Evolutionary conservation across 2,113 vertebrate species (phyloP).

Genomic region (Calypte anna): DNA sequence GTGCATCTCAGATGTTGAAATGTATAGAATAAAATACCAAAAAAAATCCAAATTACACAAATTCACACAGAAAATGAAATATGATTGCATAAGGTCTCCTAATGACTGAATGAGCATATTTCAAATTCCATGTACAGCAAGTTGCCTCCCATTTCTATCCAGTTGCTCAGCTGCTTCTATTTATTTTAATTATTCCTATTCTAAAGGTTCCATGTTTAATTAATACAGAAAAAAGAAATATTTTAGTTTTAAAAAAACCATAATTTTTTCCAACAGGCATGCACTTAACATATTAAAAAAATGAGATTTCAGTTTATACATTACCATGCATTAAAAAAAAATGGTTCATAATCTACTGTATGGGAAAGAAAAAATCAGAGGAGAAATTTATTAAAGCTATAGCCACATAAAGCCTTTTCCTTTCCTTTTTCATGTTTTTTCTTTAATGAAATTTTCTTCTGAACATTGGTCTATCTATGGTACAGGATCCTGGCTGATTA

Average conservation of each 20-base stretch:
- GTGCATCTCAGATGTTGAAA: slow-evolving; percentile 42
- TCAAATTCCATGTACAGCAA: slow-evolving; percentile 36
- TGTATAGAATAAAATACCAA: slow-evolving; percentile 5
- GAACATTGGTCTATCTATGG: background rate
- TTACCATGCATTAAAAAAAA: background rate
- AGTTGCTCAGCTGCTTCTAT: slow-evolving; percentile 2
- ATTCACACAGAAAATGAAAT: slow-evolving; percentile 48
- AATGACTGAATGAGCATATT: slow-evolving; percentile 40
- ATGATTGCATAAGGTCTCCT: slow-evolving; percentile 53
- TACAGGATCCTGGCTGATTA: background rate
- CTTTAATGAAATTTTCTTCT: slow-evolving; percentile 9
- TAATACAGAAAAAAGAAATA: background rate
- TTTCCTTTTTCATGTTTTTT: background rate
- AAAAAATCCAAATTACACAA: slow-evolving; percentile 49
- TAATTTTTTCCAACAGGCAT: background rate
- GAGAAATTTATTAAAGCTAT: background rate
- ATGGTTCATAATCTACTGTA: background rate
- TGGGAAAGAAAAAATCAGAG: background rate
- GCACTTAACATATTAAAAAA: background rate
- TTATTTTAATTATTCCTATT: slow-evolving; percentile 22
- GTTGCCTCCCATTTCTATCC: slow-evolving; percentile 23
- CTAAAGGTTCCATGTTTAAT: background rate
- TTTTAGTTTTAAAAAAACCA: background rate
- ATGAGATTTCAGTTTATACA: background rate
- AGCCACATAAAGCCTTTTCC: background rate